Evolutionary conservation across 2,888 invertebrate genomes (phyloP), one percentile per base, ranked within the genome.

Genomic region (Ypsolopha sequella): DNA sequence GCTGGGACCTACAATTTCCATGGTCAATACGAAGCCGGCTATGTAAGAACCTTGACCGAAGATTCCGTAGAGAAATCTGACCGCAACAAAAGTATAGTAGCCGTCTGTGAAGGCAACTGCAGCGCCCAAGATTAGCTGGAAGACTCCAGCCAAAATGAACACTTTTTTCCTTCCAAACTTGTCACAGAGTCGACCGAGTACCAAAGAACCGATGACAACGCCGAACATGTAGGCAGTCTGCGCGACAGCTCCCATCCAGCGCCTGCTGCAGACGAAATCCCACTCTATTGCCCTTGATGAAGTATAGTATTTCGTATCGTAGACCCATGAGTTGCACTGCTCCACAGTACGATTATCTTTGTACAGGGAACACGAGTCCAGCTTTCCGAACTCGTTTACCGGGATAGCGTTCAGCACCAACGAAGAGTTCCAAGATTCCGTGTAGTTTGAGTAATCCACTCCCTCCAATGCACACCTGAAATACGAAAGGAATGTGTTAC

Each of bases 211-310:
- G 0, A 90, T 82, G 58, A 95, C 91, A 6, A 94, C 94, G 7
- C 95, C 95, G 64, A 95, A 89, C 95, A 96, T 95, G 70, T 92
- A 93, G 1, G 88, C 77, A 0, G 93, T 91, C 66, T 95, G 95
- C 0, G 94, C 92, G 1, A 92, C 74, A 0, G 95, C 92, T 2
- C 93, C 93, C 91, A 93, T 92, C 95, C 95, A 95, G 45, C 94
- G 88, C 41, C 88, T 84, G 56, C 90, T 89, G 70, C 96, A 96
- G 0, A 95, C 95, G 54, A 95, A 91, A 68, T 92, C 79, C 95
- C 95, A 95, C 73, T 96, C 94, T 36, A 94, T 93, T 2, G 91
- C 92, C 35, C 93, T 88, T 0, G 95, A 93, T 0, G 92, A 90
- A 53, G 90, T 77, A 62, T 91, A 93, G 67, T 92, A 93, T 1